These are phyloP conservation scores for Phyllotreta striolata DNA, from an alignment of 2,888 invertebrate species.

Conservation along the genomic window DNA sequence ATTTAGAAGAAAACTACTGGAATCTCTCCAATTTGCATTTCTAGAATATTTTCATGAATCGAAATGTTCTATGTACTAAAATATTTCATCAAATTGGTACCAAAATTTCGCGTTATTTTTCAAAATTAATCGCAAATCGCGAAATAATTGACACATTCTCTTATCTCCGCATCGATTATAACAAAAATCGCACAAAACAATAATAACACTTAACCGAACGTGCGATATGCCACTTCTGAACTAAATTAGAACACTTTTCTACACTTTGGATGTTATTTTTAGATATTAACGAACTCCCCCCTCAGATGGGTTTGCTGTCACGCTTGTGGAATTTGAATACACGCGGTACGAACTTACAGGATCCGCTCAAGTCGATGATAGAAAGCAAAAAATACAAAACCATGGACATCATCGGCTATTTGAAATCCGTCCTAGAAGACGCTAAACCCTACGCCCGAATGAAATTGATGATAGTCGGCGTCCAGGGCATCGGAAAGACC, in stretches of 20 bases:
- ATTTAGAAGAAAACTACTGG: not conserved
- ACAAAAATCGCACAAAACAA: too few species aligned
- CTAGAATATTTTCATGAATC: too few species aligned
- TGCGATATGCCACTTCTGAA: not conserved
- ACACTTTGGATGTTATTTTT: slow-evolving; percentile 49
- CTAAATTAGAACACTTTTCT: too few species aligned
- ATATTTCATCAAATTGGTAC: too few species aligned
- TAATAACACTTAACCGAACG: not conserved
- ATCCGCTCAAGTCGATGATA: slow-evolving; percentile 90
- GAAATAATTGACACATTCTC: too few species aligned
- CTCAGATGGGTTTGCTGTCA: slow-evolving; percentile 92
- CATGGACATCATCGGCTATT: slow-evolving; percentile 92
- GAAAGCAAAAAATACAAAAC: slow-evolving; percentile 93
- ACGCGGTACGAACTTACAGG: slow-evolving; percentile 85
- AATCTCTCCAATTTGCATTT: not conserved
- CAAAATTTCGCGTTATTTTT: too few species aligned
- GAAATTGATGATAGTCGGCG: slow-evolving; percentile 96
- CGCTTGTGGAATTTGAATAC: slow-evolving; percentile 97
- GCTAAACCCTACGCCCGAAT: slow-evolving; percentile 93
- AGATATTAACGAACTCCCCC: slow-evolving; percentile 88
- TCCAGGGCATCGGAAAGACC: slow-evolving; percentile 88
- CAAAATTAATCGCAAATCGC: too few species aligned
- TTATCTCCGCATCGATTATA: too few species aligned
- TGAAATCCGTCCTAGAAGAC: slow-evolving; percentile 87
- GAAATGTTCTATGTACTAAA: too few species aligned